phyloP scores from a whole-genome alignment of 2,888 invertebrate species.

The Phragmatobia fuliginosa region DNA sequence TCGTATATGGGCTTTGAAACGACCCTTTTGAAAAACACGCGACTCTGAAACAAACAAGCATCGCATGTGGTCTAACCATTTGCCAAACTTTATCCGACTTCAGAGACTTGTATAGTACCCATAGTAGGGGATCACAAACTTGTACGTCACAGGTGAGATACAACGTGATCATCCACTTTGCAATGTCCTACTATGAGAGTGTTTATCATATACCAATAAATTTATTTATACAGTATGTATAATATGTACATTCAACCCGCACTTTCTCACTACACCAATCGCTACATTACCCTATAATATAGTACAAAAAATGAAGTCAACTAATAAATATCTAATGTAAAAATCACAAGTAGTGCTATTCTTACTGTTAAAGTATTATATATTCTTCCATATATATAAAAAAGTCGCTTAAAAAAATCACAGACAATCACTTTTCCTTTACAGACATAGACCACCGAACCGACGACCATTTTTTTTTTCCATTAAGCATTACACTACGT shows the following conservation, averaged over 20 bases:
- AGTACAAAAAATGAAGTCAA: slow-evolving; percentile 81
- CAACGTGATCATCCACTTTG: slow-evolving; percentile 16
- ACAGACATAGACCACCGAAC: slow-evolving; percentile 86
- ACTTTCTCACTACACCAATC: slow-evolving; percentile 67
- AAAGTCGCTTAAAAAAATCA: slow-evolving; percentile 88
- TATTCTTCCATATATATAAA: slow-evolving; percentile 85
- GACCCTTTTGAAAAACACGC: slow-evolving; percentile 63
- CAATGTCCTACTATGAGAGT: slow-evolving; percentile 48
- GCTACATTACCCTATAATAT: slow-evolving; percentile 71
- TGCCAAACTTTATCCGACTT: slow-evolving; percentile 64
- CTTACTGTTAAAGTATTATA: slow-evolving; percentile 86
- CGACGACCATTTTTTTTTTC: slow-evolving; percentile 77
- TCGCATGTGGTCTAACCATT: slow-evolving; percentile 79
- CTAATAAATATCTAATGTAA: slow-evolving; percentile 84
- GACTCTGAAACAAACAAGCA: slow-evolving; percentile 68
- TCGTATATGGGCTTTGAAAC: slow-evolving; percentile 68
- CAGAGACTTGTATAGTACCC: slow-evolving; percentile 41
- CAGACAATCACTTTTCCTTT: slow-evolving; percentile 87
- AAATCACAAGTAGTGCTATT: slow-evolving; percentile 87
- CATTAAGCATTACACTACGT: slow-evolving; percentile 85
- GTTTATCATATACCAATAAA: slow-evolving; percentile 60
- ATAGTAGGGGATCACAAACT: slow-evolving; percentile 43
- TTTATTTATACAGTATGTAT: slow-evolving; percentile 59
- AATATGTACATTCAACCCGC: slow-evolving; percentile 83
- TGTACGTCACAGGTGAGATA: slow-evolving; percentile 16